Evolutionary conservation across 2,888 invertebrate species (phyloP), one percentile per base, ranked within the genome.

Genomic region (Trachelus troglodyta): DNA sequence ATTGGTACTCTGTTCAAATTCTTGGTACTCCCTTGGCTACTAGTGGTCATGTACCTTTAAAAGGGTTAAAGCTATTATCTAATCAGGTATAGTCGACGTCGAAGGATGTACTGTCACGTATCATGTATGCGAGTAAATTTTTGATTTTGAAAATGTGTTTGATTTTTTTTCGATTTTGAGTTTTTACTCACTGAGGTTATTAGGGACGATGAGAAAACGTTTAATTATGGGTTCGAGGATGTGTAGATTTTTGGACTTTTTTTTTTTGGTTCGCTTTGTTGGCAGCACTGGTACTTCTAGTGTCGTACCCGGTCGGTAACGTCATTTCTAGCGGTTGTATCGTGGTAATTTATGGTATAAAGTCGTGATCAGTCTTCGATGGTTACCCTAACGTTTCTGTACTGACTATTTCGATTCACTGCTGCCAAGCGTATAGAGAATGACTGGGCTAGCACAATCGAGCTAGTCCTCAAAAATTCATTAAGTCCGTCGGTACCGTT

Each of bases 401-500:
- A 56, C 56, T 23, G 23, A 56, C 40, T 56, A 23, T 56, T 56
- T 56, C 9, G 56, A 23, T 23, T 56, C 56, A 0, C 15, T 40
- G 40, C 40, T 40, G 40, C 40, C 40, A 23, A 40, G 6, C 23
- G 40, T 40, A 40, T 6, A 40, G 15, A 40, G 40, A 40, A 40
- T 40, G 40, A 40, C 56, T 56, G 56, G 56, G 56, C 23, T 23
- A 23, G 56, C 56, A 56, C 56, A 56, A 56, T 56, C 56, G 56
- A 2, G 56, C 56, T 15, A 23, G 71, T 71, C 31, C 71, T 71
- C 71, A 71, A 71, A 71, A 71, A 71, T 71, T 71, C 71, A 71
- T 71, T 34, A 71, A 71, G 71, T 71, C 71, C 31, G 71, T 15
- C 9, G 56, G 71, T 71, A 31, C 71, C 71, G 71, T 71, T 71